A percentile compares a stretch with the other conserved stretches of the same genome.
These are phyloP conservation scores for Netelia inedita DNA, from an alignment of 2,888 invertebrate genomes.

Conservation along the genomic window DNA sequence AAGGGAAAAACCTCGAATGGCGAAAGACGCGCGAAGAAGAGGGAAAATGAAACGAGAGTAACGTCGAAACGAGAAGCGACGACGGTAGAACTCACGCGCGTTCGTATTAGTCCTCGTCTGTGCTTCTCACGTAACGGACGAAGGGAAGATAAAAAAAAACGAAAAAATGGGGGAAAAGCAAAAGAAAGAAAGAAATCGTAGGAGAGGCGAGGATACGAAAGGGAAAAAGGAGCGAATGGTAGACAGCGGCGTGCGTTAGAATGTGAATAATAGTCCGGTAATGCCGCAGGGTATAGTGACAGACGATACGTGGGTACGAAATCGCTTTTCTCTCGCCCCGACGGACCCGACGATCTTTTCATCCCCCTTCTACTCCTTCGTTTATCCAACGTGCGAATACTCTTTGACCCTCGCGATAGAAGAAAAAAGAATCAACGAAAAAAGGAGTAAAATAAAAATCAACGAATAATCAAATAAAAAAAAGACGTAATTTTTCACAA, in stretches of 20 bases:
- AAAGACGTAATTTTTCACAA: too few relatives aligned
- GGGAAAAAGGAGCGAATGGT: not conserved
- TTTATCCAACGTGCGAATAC: too few relatives aligned
- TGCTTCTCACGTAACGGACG: not conserved
- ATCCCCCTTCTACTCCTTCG: too few relatives aligned
- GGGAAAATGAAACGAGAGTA: not conserved
- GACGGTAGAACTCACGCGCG: not conserved
- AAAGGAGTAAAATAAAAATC: too few relatives aligned
- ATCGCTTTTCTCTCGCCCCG: not conserved
- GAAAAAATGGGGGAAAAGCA: not conserved
- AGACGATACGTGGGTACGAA: not conserved
- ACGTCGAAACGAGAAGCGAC: conserved; percentile 20
- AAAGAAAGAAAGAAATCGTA: not conserved
- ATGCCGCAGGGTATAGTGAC: not conserved
- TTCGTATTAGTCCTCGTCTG: not conserved
- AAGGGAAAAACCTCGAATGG: not conserved
- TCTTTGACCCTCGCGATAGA: too few relatives aligned
- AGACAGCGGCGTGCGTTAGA: conserved; percentile 1
- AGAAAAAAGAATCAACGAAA: too few relatives aligned
- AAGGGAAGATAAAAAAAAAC: not conserved
- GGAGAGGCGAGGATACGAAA: not conserved
- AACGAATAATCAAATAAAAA: too few relatives aligned
- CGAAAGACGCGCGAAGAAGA: not conserved
- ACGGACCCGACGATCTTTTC: not conserved
- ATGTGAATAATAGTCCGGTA: conserved; percentile 13